Percentiles rank a stretch among this genome's conserved stretches.
Evolutionary conservation across 2,797 vertebrate genomes (phyloP).

Genomic region (Sebastes variabilis): DNA sequence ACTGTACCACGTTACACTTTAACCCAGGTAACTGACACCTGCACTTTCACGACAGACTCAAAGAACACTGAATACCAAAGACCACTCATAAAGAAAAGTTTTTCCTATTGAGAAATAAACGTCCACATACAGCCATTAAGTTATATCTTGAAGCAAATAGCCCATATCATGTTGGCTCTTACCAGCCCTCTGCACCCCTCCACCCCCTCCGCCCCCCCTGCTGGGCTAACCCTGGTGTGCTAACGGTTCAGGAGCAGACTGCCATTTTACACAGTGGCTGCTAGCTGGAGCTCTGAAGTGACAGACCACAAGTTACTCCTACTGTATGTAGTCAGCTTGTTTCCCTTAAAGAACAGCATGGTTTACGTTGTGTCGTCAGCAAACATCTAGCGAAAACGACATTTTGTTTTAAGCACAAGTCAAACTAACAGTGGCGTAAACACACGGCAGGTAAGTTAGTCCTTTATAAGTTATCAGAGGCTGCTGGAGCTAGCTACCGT

Average conservation of each 20-base stretch:
- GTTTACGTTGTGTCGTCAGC: background rate
- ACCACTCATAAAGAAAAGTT: accelerated
- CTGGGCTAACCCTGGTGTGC: slow-evolving; percentile 1
- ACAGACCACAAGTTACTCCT: slow-evolving; percentile 4
- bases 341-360: background rate
- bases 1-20: slow-evolving; percentile 40
- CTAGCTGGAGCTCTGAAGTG: slow-evolving; percentile 38
- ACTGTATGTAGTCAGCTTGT: background rate
- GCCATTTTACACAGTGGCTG: slow-evolving; percentile 63
- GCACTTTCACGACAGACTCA: background rate
- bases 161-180: background rate
- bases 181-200: background rate
- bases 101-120: accelerated
- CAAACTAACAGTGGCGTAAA: slow-evolving; percentile 42
- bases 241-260: slow-evolving; percentile 32
- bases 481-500: slow-evolving; percentile 39
- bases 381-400: background rate
- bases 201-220: background rate
- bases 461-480: slow-evolving; percentile 33
- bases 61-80: background rate
- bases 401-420: slow-evolving; percentile 25
- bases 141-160: background rate
- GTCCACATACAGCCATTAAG: accelerated
- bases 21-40: background rate
- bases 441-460: slow-evolving; percentile 57